Evolutionary conservation across 2,113 vertebrate genomes (phyloP), one percentile per base, ranked within the genome.

Genomic region (Myanophis thanlyinensis): DNA sequence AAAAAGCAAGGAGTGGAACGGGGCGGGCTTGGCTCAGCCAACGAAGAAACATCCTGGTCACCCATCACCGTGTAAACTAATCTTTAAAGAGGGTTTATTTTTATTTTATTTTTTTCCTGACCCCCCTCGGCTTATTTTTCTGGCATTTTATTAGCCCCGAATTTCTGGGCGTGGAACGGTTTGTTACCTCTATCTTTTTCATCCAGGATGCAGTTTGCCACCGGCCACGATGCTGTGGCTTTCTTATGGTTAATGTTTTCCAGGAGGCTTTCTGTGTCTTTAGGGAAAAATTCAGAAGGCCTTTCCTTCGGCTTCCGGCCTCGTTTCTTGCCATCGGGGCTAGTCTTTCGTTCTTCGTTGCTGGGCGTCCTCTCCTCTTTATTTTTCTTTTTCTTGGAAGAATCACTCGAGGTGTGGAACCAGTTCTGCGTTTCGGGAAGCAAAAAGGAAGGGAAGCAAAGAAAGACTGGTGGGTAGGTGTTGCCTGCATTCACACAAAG

Each of bases 251-350:
- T 96, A 95, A 95, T 97, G 95, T 97, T 97, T 96, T 93, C 94
- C 90, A 94, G 62, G 89, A 89, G 4, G 4, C 56, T 95, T 67
- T 97, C 97, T 95, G 89, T 96, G 93, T 92, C 93, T 67, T 95
- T 97, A 13, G 46, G 90, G 30, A 56, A 86, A 3, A 84, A 95
- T 96, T 97, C 97, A 0, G 94, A 93, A 87, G 97, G 97, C 46
- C 97, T 98, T 93, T 99, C 98, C 97, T 99, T 99, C 86, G 98
- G 98, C 94, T 99, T 99, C 59, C 98, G 98, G 12, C 98, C 99
- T 73, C 99, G 98, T 94, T 99, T 99, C 97, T 98, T 99, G 59
- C 98, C 98, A 0, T 96, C 97, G 89, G 98, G 96, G 88, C 96
- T 97, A 88, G 97, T 98, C 40, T 97, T 98, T 94, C 98, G 98